Evolutionary conservation across 2,113 vertebrate species (phyloP).

Genomic region (Dolichotis patagonum): DNA sequence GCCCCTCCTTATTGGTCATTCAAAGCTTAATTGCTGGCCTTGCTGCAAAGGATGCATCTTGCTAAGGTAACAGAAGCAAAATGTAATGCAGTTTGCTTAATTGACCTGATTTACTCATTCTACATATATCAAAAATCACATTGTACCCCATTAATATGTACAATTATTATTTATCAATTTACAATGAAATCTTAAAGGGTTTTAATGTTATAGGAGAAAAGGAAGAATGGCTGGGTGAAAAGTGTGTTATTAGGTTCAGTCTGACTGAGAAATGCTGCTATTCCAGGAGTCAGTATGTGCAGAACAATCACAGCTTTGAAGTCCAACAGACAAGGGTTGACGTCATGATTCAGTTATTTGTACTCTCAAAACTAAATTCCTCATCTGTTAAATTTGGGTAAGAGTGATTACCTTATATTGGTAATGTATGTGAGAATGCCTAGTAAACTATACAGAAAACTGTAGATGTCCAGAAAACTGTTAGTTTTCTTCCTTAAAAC

Average conservation of each 20-base stretch:
- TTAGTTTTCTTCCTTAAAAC: conserved; percentile 38
- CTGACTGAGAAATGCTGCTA: background rate
- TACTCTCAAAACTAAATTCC: conserved; percentile 44
- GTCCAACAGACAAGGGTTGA: background rate
- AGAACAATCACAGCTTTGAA: conserved; percentile 36
- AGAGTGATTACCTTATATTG: background rate
- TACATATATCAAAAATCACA: background rate
- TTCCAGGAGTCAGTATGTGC: background rate
- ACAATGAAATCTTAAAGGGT: background rate
- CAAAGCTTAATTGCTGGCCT: conserved; percentile 48
- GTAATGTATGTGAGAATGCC: background rate
- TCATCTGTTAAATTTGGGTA: conserved; percentile 19
- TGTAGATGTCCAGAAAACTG: conserved; percentile 42
- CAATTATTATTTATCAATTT: background rate
- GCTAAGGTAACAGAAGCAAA: conserved; percentile 46
- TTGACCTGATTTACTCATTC: conserved; percentile 17
- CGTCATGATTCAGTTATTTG: conserved; percentile 14
- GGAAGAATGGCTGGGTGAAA: background rate
- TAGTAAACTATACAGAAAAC: conserved; percentile 37
- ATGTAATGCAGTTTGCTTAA: conserved; percentile 32
- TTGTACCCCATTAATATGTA: background rate
- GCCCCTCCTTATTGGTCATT: background rate
- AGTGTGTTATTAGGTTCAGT: conserved; percentile 5
- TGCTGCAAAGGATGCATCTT: conserved; percentile 51
- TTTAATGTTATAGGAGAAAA: conserved; percentile 39